Conservation (phyloP, 1,140 invertebrate species). For the Euborellia annulipes region DNA sequence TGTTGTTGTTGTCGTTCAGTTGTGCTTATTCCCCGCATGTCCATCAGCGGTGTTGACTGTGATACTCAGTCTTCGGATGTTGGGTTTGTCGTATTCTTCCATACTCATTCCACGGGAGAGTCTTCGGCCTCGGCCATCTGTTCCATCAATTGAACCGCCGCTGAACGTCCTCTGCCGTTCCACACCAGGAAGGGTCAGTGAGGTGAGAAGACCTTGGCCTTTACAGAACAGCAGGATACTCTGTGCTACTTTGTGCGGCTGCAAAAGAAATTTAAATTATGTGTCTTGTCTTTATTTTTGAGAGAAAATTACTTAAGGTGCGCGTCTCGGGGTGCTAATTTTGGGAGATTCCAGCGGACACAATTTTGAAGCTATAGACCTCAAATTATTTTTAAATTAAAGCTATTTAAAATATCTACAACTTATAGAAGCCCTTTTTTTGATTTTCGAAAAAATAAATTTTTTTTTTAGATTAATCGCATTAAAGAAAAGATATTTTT, state of each 20-base stretch:
- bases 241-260: slow-evolving; percentile 67
- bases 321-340: no score
- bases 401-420: no score
- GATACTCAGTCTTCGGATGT: slow-evolving; percentile 55
- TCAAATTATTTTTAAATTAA: no score
- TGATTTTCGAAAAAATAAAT: no score
- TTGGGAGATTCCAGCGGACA: no score
- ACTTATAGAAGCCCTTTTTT: no score
- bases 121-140: slow-evolving; percentile 23
- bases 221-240: slow-evolving; percentile 68
- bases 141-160: slow-evolving; percentile 32
- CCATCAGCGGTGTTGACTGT: slow-evolving; percentile 21
- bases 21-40: slow-evolving; percentile 7
- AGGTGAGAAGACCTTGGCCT: slow-evolving; percentile 58
- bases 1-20: background rate
- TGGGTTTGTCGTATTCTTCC: slow-evolving; percentile 69
- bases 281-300: no score
- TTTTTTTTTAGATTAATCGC: no score
- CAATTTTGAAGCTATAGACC: no score
- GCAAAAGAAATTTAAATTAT: slow-evolving; percentile 16
- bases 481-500: no score
- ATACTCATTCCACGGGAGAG: slow-evolving; percentile 54
- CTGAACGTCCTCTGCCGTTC: slow-evolving; percentile 41
- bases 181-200: slow-evolving; percentile 50
- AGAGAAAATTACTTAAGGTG: no score